A percentile compares a stretch with the other conserved stretches of the same genome.
phyloP scores from a whole-genome alignment of 2,797 vertebrate genomes.

The Rhinoraja longicauda region DNA sequence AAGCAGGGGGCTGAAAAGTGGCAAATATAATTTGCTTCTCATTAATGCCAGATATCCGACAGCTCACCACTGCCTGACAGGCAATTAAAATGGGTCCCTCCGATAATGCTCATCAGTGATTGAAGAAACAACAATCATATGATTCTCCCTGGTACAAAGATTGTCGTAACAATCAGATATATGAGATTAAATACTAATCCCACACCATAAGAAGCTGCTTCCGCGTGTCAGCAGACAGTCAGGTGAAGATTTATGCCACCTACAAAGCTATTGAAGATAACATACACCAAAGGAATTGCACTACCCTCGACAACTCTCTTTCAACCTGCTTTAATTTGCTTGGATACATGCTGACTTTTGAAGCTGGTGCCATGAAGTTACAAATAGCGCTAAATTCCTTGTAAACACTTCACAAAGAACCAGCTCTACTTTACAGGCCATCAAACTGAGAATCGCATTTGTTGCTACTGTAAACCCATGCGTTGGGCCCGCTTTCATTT shows the following conservation, averaged over 20 bases:
- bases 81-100: no score
- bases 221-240: background rate
- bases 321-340: background rate
- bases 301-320: background rate
- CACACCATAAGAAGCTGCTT: background rate
- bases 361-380: background rate
- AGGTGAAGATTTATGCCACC: background rate
- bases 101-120: no score
- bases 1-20: no score
- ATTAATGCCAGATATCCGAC: no score
- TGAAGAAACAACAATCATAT: background rate
- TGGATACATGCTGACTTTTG: background rate
- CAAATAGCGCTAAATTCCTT: background rate
- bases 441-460: background rate
- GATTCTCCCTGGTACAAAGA: background rate
- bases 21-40: no score
- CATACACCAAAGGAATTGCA: background rate
- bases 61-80: no score
- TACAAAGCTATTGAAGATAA: background rate
- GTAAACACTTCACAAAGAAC: background rate
- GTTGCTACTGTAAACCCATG: background rate
- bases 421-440: background rate
- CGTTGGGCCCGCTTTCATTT: no score
- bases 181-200: no score
- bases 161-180: background rate